Percentiles rank a stretch among this genome's conserved stretches.
Evolutionary conservation across 2,797 vertebrate species (phyloP).

Genomic region (Poeciliopsis paucimaculata): DNA sequence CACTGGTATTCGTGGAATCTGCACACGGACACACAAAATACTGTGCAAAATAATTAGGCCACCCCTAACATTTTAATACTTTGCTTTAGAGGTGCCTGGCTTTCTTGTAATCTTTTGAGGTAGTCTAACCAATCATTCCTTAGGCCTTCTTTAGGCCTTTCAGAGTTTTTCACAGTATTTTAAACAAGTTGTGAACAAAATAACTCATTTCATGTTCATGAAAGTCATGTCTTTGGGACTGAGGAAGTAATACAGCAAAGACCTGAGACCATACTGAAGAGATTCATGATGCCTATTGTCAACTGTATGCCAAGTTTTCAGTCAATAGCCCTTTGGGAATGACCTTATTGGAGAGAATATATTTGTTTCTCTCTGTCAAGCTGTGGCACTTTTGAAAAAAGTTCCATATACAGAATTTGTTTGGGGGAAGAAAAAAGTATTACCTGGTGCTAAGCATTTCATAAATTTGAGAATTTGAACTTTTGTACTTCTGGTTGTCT

Average conservation of each 20-base stretch:
- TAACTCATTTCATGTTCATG: not conserved
- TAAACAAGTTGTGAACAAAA: not conserved
- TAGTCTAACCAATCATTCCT: not conserved
- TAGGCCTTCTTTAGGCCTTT: not conserved
- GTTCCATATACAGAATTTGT: not conserved
- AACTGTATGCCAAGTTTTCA: not conserved
- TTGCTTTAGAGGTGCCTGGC: not conserved
- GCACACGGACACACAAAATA: constrained; percentile 32
- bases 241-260: not conserved
- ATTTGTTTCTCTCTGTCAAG: not conserved
- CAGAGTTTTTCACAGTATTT: not conserved
- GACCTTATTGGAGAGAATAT: not conserved
- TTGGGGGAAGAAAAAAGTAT: not conserved
- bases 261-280: not conserved
- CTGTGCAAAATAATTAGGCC: not conserved
- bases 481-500: not conserved
- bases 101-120: not conserved
- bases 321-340: not conserved
- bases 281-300: not conserved
- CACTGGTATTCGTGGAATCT: constrained; percentile 40
- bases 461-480: not conserved
- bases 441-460: not conserved
- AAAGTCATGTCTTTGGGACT: not conserved
- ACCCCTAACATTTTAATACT: not conserved
- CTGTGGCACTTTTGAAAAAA: not conserved